A percentile compares a stretch with the other conserved stretches of the same genome.
phyloP scores from a whole-genome alignment of 2,888 invertebrate species.

The Andrena hattorfiana region DNA sequence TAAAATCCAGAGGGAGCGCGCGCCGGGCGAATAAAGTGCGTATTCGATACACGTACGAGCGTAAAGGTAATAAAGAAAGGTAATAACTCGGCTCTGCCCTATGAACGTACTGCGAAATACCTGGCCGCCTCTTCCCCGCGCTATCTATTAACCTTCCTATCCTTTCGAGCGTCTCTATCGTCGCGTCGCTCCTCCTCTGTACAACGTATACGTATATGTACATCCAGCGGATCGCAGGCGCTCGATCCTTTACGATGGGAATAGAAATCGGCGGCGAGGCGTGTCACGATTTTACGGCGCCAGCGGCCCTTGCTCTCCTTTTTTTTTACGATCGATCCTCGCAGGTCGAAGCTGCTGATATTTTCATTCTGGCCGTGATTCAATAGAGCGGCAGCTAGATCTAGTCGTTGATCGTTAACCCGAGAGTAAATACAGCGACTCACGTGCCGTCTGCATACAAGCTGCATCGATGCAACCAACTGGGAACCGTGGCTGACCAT shows the following conservation, averaged over 20 bases:
- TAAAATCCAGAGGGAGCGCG: slow-evolving; percentile 48
- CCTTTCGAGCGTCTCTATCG: neutral
- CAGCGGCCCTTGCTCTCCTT: neutral
- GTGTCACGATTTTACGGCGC: slow-evolving; percentile 42
- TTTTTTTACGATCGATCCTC: slow-evolving; percentile 18
- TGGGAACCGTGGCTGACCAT: slow-evolving; percentile 19
- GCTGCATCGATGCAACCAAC: neutral
- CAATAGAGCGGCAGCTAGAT: neutral
- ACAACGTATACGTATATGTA: neutral
- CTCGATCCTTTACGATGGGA: slow-evolving; percentile 39
- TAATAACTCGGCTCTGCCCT: slow-evolving; percentile 65
- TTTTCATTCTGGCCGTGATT: slow-evolving; percentile 46
- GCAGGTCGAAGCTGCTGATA: slow-evolving; percentile 31
- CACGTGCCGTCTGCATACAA: slow-evolving; percentile 33
- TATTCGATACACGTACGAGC: slow-evolving; percentile 76
- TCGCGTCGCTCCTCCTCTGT: neutral
- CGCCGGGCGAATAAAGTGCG: slow-evolving; percentile 61
- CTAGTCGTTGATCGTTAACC: slow-evolving; percentile 12
- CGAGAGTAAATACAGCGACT: slow-evolving; percentile 7
- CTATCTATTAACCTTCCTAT: slow-evolving; percentile 55
- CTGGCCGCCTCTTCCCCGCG: slow-evolving; percentile 20
- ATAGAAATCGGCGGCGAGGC: slow-evolving; percentile 41
- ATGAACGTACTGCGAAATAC: slow-evolving; percentile 43
- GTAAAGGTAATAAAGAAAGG: slow-evolving; percentile 72
- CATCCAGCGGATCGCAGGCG: neutral